Conservation (phyloP, 2,888 invertebrate species). For the Trypoxylon attenuatum region DNA sequence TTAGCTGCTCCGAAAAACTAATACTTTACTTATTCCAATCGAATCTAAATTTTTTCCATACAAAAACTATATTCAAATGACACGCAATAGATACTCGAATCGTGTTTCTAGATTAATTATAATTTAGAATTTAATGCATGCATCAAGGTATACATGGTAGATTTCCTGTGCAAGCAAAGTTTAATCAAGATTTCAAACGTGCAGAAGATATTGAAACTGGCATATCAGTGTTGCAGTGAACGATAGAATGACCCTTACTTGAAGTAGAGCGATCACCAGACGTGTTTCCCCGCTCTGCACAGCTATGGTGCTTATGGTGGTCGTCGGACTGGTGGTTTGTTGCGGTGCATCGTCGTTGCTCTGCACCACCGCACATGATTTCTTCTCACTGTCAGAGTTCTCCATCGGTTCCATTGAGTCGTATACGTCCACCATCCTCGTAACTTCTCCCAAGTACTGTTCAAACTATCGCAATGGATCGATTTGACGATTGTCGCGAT, state of each 20-base stretch:
- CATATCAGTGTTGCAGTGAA: constrained; percentile 12
- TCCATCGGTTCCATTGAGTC: constrained; percentile 56
- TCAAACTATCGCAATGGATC: constrained; percentile 28
- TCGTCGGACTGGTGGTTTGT: constrained; percentile 76
- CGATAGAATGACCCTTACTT: constrained; percentile 79
- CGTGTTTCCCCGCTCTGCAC: constrained; percentile 90
- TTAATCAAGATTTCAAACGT: too few relatives aligned
- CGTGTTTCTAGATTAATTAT: too few relatives aligned
- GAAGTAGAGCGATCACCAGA: constrained; percentile 90
- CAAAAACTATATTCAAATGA: too few relatives aligned
- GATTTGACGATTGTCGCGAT: constrained; percentile 20
- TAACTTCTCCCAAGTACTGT: constrained; percentile 27
- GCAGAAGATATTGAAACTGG: neutral
- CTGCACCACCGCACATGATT: constrained; percentile 34
- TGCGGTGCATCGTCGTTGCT: constrained; percentile 47
- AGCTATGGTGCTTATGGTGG: constrained; percentile 93
- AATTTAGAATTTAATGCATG: too few relatives aligned
- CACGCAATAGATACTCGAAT: too few relatives aligned
- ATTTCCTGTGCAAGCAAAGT: too few relatives aligned
- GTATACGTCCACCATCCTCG: constrained; percentile 64
- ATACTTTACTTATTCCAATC: too few relatives aligned
- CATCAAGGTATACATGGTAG: too few relatives aligned
- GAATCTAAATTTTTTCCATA: too few relatives aligned
- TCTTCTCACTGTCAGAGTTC: constrained; percentile 41
- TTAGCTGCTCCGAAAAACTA: too few relatives aligned